Evolutionary conservation across 2,113 vertebrate species (phyloP).

Genomic region (Drymodes brunneopygia): DNA sequence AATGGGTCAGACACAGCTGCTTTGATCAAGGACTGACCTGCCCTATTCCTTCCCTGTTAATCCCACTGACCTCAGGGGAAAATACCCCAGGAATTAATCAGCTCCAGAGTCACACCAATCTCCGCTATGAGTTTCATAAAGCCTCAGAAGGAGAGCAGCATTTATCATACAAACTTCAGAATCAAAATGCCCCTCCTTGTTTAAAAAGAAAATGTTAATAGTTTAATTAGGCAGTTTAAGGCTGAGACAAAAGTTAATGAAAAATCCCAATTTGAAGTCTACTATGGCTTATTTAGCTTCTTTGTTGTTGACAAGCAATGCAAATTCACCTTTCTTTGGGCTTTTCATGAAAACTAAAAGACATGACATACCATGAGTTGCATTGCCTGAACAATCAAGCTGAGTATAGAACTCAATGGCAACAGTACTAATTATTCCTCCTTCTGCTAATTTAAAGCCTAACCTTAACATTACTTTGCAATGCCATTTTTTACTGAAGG

Average conservation of each 20-base stretch:
- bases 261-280: background rate
- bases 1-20: background rate
- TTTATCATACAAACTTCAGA: background rate
- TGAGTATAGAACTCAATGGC: background rate
- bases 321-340: background rate
- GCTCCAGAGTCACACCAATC: background rate
- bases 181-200: background rate
- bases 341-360: background rate
- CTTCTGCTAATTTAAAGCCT: conserved; percentile 1
- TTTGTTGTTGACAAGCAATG: background rate
- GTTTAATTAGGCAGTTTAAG: background rate
- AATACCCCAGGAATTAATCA: background rate
- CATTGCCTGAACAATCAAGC: background rate
- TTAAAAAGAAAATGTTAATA: background rate
- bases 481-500: background rate
- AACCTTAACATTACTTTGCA: background rate
- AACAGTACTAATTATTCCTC: background rate
- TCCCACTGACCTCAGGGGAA: background rate
- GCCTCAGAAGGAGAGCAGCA: background rate
- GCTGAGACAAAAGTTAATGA: background rate
- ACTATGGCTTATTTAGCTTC: background rate
- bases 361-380: background rate
- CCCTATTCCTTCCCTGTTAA: background rate
- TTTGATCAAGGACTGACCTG: background rate
- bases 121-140: background rate